A percentile compares a stretch with the other conserved stretches of the same genome.
These are phyloP conservation scores for Limanda limanda DNA, from an alignment of 2,113 vertebrate species.

Conservation along the genomic window DNA sequence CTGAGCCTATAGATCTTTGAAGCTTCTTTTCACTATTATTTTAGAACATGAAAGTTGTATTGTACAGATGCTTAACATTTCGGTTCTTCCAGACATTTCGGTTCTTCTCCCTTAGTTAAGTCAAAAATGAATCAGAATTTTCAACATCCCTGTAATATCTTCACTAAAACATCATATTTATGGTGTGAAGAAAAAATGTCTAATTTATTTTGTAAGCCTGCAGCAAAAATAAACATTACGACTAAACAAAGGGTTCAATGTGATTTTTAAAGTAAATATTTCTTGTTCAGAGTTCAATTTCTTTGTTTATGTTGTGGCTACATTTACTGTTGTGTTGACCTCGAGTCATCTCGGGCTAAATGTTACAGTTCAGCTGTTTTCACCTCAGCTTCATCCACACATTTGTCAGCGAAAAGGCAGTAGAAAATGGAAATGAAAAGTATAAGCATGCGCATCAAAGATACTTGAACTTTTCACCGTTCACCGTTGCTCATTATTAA, in stretches of 20 bases:
- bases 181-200: too few species aligned
- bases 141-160: too few species aligned
- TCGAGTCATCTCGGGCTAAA: constrained; percentile 6
- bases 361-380: background rate
- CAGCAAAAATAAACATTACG: background rate
- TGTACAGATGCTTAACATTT: background rate
- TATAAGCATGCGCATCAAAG: background rate
- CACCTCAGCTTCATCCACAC: background rate
- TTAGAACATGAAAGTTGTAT: background rate
- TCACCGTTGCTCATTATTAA: background rate
- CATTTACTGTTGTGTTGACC: background rate
- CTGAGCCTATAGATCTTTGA: background rate
- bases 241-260: background rate
- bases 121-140: too few species aligned
- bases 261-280: background rate
- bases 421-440: background rate
- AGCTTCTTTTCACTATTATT: background rate
- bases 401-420: background rate
- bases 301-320: background rate
- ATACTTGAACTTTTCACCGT: background rate
- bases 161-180: too few species aligned
- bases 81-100: too few species aligned
- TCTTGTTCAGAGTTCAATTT: background rate
- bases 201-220: too few species aligned
- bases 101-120: too few species aligned